These are phyloP conservation scores for Mus pahari DNA, from an alignment of 2,113 vertebrate species.

Conservation along the genomic window DNA sequence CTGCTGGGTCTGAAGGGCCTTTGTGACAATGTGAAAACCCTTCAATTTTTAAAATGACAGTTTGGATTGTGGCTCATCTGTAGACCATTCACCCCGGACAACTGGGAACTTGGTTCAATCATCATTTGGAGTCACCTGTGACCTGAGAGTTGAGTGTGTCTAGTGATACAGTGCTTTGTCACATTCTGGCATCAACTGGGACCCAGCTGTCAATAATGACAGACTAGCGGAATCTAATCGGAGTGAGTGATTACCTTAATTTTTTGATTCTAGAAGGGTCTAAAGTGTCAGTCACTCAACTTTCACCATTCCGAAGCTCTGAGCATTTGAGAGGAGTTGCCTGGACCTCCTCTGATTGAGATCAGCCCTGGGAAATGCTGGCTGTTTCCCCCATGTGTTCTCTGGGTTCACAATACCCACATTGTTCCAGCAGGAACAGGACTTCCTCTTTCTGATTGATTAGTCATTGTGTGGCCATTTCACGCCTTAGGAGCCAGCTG, in stretches of 20 bases:
- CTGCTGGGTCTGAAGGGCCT: background rate
- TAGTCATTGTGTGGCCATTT: constrained; percentile 13
- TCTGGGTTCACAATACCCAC: constrained; percentile 15
- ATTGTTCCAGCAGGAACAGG: constrained; percentile 28
- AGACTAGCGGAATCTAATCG: background rate
- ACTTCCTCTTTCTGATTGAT: constrained; percentile 68
- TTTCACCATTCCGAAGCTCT: background rate
- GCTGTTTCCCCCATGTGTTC: background rate
- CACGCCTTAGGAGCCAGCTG: constrained; percentile 21
- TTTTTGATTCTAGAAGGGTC: constrained; percentile 18
- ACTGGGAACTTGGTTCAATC: background rate
- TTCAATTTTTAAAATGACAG: background rate
- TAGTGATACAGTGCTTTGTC: background rate
- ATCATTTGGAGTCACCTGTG: background rate
- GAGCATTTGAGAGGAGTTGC: background rate
- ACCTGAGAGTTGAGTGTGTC: background rate
- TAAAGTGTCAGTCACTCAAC: constrained; percentile 11
- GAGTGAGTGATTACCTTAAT: background rate
- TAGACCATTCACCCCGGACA: background rate
- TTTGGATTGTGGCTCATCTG: background rate
- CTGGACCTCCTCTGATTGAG: background rate
- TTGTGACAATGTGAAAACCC: background rate
- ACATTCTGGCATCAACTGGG: background rate
- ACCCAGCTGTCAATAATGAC: background rate
- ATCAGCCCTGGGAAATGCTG: constrained; percentile 42